Conservation (phyloP, 2,888 invertebrate genomes). For the Mythimna ferrago region DNA sequence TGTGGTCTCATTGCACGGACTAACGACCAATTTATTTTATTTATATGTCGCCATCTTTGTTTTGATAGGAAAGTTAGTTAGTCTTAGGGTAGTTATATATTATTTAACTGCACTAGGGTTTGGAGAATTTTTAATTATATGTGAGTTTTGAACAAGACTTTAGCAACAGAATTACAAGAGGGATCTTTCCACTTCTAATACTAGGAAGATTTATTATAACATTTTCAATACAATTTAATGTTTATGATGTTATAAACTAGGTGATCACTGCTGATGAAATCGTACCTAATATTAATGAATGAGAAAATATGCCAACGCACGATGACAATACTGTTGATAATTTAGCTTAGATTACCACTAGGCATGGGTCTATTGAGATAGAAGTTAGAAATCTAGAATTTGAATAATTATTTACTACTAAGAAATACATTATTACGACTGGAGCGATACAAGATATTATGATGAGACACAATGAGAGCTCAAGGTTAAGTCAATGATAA, state of each 20-base stretch:
- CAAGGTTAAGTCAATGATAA: conserved; percentile 40
- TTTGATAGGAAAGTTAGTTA: conserved; percentile 15
- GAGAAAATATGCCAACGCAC: not conserved
- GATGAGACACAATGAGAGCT: conserved; percentile 16
- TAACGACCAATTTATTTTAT: conserved; percentile 50
- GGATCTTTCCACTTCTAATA: too few relatives aligned
- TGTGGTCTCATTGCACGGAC: conserved; percentile 57
- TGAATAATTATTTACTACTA: not conserved
- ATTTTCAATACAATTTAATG: not conserved
- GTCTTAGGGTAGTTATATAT: conserved; percentile 3
- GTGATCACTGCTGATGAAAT: too few relatives aligned
- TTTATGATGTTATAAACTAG: too few relatives aligned
- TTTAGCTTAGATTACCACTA: not conserved
- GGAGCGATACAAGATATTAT: not conserved
- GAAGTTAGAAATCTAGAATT: not conserved
- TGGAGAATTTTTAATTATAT: not conserved
- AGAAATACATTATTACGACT: conserved; percentile 5
- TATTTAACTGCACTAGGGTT: not conserved
- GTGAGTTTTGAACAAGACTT: too few relatives aligned
- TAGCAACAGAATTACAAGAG: too few relatives aligned
- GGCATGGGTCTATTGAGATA: not conserved
- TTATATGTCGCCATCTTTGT: conserved; percentile 37
- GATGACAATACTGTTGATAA: not conserved
- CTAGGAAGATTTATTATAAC: too few relatives aligned
- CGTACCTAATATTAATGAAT: too few relatives aligned